Base-by-base conservation (phyloP, 2,113 vertebrate genomes). In the Erpornis zantholeuca region DNA sequence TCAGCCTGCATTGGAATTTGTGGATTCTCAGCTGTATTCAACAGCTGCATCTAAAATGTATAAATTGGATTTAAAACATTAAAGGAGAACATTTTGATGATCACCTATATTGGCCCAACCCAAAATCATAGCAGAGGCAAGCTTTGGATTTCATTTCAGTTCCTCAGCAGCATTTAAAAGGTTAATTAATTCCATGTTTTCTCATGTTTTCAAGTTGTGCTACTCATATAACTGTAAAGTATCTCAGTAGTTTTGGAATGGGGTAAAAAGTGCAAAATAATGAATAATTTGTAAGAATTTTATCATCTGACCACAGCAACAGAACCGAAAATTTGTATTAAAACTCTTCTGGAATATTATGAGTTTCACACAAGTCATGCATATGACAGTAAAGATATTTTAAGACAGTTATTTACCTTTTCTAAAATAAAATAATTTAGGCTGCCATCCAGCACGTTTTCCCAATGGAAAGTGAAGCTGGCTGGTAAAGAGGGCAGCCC, bases 21-120 rank as follows among this genome's bases (percentile, higher is more conserved):
- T 56, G 60, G 56, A 11, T 4, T 7, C 15, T 40, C 53, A n/a
- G 18, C 33, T 31, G n/a, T 19, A 38, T 25, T 60, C 64, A 44
- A 36, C 27, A 68, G 13, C 44, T 24, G 28, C 53, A 45, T 12
- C 17, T 18, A 38, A 68, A 42, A 68, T 60, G 0, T 42, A 0
- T 19, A 35, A 68, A 3, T 31, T 23, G 64, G 40, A 42, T 81
- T 50, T 57, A 20, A 91, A 70, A 33, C 2, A 3, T 20, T 36
- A 64, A 47, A 80, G 15, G 59, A 72, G 49, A 72, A 88, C 31
- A 53, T 24, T 47, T 25, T 49, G 16, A 40, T 57, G 59, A 59
- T 40, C 2, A 0, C 7, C 20, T 15, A 8, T 5, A 25, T 11
- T 11, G 28, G 45, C 40, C 42, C 36, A 49, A 28, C 4, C 6